Conservation (phyloP, 2,113 vertebrate species). For the Chascanopsetta lugubris region DNA sequence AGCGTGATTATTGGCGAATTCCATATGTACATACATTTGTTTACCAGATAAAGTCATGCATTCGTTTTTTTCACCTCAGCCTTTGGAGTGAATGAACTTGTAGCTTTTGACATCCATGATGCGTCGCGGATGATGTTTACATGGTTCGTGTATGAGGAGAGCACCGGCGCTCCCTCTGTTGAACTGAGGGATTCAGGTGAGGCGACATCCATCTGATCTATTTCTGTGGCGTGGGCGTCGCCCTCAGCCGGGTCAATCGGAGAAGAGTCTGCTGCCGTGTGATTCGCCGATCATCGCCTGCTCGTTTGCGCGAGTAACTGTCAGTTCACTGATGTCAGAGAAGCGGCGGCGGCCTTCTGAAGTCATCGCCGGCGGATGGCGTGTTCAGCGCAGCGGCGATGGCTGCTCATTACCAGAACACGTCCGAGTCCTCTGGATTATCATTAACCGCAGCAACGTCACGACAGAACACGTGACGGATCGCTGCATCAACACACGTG, state of each 20-base stretch:
- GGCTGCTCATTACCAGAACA: slow-evolving; percentile 38
- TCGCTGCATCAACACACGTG: background rate
- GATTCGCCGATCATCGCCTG: slow-evolving; percentile 29
- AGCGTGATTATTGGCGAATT: too few relatives aligned
- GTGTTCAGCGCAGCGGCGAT: slow-evolving; percentile 19
- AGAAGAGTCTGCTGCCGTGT: slow-evolving; percentile 28
- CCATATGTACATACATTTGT: too few relatives aligned
- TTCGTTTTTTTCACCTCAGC: too few relatives aligned
- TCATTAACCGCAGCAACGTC: slow-evolving; percentile 11
- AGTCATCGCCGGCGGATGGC: slow-evolving; percentile 42
- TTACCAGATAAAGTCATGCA: too few relatives aligned
- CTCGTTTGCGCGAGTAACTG: slow-evolving; percentile 32
- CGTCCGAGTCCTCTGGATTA: slow-evolving; percentile 12
- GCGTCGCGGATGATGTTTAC: too few relatives aligned
- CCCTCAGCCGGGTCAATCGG: slow-evolving; percentile 15
- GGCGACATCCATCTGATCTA: too few relatives aligned
- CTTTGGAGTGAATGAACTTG: too few relatives aligned
- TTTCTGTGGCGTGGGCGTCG: background rate
- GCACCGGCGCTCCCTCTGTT: too few relatives aligned
- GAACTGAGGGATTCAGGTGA: too few relatives aligned
- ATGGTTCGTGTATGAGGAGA: too few relatives aligned
- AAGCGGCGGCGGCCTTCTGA: slow-evolving; percentile 25
- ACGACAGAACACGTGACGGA: background rate
- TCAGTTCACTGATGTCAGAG: slow-evolving; percentile 44
- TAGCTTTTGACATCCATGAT: too few relatives aligned